phyloP scores from a whole-genome alignment of 2,113 vertebrate genomes.

The Anolis sagrei region DNA sequence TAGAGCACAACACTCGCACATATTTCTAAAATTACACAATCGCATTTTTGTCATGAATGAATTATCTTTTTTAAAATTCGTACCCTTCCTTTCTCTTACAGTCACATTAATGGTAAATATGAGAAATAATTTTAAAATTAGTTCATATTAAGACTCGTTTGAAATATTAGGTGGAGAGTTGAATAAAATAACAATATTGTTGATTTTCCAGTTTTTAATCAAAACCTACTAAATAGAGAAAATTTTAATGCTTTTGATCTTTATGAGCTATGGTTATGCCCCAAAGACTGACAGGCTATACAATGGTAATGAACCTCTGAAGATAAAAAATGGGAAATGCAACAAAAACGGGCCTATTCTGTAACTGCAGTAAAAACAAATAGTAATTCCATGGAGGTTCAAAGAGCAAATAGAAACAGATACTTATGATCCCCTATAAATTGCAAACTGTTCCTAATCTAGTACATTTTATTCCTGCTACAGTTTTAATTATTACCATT shows the following conservation, averaged over 20 bases:
- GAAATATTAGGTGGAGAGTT: constrained; percentile 45
- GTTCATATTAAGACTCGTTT: constrained; percentile 27
- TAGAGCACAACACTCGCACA: no score
- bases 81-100: constrained; percentile 54
- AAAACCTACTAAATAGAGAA: constrained; percentile 2
- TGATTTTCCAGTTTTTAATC: constrained; percentile 22
- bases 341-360: not conserved
- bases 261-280: not conserved
- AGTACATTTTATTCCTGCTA: not conserved
- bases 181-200: constrained; percentile 54
- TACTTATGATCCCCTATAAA: not conserved
- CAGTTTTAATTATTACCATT: not conserved
- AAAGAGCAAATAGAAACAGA: constrained; percentile 12
- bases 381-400: not conserved
- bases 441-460: not conserved
- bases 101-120: constrained; percentile 57
- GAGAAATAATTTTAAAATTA: constrained; percentile 45
- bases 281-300: not conserved
- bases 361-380: constrained; percentile 4
- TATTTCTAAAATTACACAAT: no score
- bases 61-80: constrained; percentile 38
- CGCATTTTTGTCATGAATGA: no score
- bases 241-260: constrained; percentile 7
- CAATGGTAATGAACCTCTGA: constrained; percentile 10
- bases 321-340: not conserved